Base-by-base conservation (phyloP, 2,797 vertebrate genomes). In the Danio albolineatus region DNA sequence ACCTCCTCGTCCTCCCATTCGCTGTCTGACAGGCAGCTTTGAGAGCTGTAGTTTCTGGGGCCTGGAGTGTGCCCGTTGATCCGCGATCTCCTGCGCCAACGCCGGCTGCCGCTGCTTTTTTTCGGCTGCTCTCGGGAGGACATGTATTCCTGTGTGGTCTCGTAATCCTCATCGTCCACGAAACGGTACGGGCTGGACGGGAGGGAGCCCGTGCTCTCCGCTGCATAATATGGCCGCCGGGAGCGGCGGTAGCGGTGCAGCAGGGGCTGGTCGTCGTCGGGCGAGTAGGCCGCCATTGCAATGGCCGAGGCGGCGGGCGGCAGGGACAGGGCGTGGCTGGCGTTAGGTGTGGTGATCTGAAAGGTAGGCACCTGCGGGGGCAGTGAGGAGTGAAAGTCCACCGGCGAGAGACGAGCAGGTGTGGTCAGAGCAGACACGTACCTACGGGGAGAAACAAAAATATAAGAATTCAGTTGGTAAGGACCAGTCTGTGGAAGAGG, bases 371-470 rank as follows among this genome's bases (percentile, higher is more conserved):
- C 96, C 94, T 97, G 96, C 14, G 95, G 91, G 2, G 96, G 91
- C 90, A 97, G 88, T 82, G 85, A 96, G 91, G 95, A 98, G 91
- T 98, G 96, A 90, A 97, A 96, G 92, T 99, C 97, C 74, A 98
- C 96, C 0, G 97, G 97, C 0, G 97, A 99, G 78, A 98, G 94
- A 79, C 97, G 96, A 4, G 97, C 97, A 71, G 97, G 97, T 5
- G 97, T 99, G 88, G 97, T 98, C 91, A 99, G 91, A 10, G 97
- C 97, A 0, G 97, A 99, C 91, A 99, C 97, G 0, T 98, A 99
- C 91, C 97, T 99, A 90, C 8, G 79, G 0, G n/a, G n/a, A 0
- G 0, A 16, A 9, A 0, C 75, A 78, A 82, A 77, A 62, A 21
- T 14, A 61, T 57, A 19, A 0, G 5, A n/a, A 10, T 5, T 46